Conservation (phyloP, 2,113 vertebrate genomes). For the Burhinus bistriatus region DNA sequence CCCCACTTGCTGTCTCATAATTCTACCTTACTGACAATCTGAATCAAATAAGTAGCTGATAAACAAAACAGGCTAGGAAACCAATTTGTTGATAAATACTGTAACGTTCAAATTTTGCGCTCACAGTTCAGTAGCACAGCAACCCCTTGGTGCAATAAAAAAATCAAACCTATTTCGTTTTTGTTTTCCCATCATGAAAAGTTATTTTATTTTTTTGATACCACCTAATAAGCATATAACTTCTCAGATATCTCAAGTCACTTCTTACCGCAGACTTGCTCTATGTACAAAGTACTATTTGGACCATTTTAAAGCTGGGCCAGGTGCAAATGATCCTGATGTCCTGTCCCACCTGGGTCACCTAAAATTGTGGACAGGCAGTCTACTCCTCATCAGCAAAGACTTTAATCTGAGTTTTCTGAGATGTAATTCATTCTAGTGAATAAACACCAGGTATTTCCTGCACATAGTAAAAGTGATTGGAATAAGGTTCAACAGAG, state of each 20-base stretch:
- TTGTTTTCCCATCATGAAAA: background rate
- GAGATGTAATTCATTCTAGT: background rate
- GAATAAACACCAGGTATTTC: background rate
- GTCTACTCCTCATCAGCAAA: background rate
- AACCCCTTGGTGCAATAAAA: background rate
- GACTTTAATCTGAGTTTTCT: background rate
- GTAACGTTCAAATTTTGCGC: background rate
- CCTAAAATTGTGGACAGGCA: background rate
- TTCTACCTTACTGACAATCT: background rate
- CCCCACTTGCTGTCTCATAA: background rate
- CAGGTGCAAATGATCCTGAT: background rate
- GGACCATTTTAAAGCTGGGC: background rate
- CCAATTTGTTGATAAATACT: background rate
- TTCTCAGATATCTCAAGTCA: background rate
- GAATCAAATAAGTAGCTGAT: background rate
- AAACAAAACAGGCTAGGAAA: background rate
- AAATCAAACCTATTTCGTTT: background rate
- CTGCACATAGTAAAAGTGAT: background rate
- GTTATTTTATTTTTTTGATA: background rate
- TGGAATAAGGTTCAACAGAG: background rate
- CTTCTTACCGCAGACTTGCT: background rate
- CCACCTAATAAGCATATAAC: background rate
- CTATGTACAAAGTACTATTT: background rate
- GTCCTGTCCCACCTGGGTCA: background rate
- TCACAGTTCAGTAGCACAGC: background rate